These are phyloP conservation scores for Leptobrachium leishanense DNA, from an alignment of 2,113 vertebrate genomes.

Conservation along the genomic window DNA sequence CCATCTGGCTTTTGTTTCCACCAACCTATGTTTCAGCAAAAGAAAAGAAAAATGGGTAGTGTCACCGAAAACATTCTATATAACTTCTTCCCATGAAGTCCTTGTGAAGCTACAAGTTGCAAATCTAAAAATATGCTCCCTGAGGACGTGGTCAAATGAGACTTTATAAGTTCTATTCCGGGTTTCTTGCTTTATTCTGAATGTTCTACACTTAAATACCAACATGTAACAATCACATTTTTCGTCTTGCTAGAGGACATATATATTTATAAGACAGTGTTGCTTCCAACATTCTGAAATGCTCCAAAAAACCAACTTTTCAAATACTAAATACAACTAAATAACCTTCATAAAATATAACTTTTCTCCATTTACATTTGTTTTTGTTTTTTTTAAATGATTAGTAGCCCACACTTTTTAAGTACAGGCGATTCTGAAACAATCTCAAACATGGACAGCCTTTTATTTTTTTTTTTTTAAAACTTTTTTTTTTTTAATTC, in stretches of 20 bases:
- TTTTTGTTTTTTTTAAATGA: slow-evolving; percentile 78
- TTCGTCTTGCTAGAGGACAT: slow-evolving; percentile 88
- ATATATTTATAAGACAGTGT: slow-evolving; percentile 88
- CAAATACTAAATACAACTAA: slow-evolving; percentile 93
- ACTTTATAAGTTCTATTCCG: slow-evolving; percentile 67
- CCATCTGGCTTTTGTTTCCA: slow-evolving; percentile 44
- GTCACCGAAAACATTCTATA: slow-evolving; percentile 68
- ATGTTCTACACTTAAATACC: slow-evolving; percentile 84
- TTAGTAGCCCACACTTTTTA: slow-evolving; percentile 81
- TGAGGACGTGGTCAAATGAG: slow-evolving; percentile 80
- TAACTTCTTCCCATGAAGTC: slow-evolving; percentile 72
- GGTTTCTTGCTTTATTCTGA: slow-evolving; percentile 76
- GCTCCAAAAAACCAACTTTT: slow-evolving; percentile 87
- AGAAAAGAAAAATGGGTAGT: slow-evolving; percentile 66
- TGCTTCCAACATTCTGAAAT: slow-evolving; percentile 91
- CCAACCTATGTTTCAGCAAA: slow-evolving; percentile 61
- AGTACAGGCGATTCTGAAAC: slow-evolving; percentile 79
- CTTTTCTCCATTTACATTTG: slow-evolving; percentile 88
- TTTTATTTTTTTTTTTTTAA: slow-evolving; percentile 53
- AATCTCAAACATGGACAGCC: slow-evolving; percentile 82
- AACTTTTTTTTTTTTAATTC: slow-evolving; percentile 45
- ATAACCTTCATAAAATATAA: slow-evolving; percentile 96
- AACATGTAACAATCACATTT: slow-evolving; percentile 83
- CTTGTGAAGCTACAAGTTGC: slow-evolving; percentile 79
- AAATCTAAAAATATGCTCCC: slow-evolving; percentile 77